Evolutionary conservation across 2,113 vertebrate species (phyloP).

Genomic region (Bos javanicus): DNA sequence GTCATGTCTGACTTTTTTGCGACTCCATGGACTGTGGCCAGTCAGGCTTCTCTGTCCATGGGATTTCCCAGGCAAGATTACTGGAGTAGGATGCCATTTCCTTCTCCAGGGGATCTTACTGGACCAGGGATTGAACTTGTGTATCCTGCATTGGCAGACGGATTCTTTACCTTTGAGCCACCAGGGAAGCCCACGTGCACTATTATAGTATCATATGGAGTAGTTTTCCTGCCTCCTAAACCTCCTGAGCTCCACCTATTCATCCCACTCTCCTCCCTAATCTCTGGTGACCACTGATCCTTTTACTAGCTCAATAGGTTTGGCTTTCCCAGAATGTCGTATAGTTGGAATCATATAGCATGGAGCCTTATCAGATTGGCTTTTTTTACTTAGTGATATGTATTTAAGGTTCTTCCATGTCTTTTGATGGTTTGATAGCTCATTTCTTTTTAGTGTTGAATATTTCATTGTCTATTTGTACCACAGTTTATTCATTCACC

Average conservation of each 20-base stretch:
- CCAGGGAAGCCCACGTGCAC: neutral
- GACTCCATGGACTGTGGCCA: neutral
- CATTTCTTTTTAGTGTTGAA: neutral
- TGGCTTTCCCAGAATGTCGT: neutral
- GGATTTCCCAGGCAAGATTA: neutral
- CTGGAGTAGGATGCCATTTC: neutral
- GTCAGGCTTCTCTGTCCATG: neutral
- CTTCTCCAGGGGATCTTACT: neutral
- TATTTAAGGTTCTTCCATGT: neutral
- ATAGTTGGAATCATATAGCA: neutral
- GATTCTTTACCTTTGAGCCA: neutral
- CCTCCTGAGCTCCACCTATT: neutral
- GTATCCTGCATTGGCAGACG: neutral
- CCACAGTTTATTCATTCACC: neutral
- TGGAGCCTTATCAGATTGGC: neutral
- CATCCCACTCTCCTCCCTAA: neutral
- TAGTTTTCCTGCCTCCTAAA: neutral
- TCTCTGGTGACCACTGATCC: neutral
- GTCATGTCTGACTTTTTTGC: neutral
- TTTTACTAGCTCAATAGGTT: neutral
- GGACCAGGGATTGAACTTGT: neutral
- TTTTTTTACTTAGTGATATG: neutral
- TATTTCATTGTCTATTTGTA: neutral
- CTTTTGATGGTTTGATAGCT: neutral
- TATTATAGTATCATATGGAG: neutral